Evolutionary conservation across 37 sponge, comb jelly and placozoan genomes (phyloP), one percentile per base, ranked within the genome.

Genomic region (Chondrosia reniformis): DNA sequence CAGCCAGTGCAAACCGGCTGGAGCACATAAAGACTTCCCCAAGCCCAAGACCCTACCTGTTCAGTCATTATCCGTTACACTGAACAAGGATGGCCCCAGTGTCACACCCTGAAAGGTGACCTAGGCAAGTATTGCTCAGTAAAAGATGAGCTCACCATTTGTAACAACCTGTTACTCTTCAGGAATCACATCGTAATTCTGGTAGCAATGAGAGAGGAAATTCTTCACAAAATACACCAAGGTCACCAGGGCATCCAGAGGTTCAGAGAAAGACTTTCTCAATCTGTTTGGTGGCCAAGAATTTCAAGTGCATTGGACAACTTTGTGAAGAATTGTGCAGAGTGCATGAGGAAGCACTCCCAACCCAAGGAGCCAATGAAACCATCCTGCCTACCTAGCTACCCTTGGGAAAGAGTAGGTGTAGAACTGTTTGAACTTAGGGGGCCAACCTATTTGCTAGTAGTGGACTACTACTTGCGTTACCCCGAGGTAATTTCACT

Each of bases 381-480:
- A 7, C 33, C 37, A 33, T 13, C 67, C 38, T 22, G 34, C 33
- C 34, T 66, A 7, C 67, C 67, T 7, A 27, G 2, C 5, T 36
- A 34, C 22, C 67, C 67, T 5, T 66, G 67, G 67, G 37, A 66
- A 7, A 66, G 33, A 7, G 67, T 66, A 22, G 67, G 37, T 33
- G 67, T 36, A 10, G 67, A 66, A 22, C 34, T 66, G 34, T 66
- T 66, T 34, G 67, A 66, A 3, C 7, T 66, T 5, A 22, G 7
- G 21, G 38, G 38, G 2, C 4, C 67, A 21, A 32, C 33, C 4
- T 66, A 66, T 27, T 36, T 66, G 33, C 33, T 66, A 8, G 56
- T 80, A 4, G 76, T 80, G 17, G 80, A 85, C 37, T 85, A 85
- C 34, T 85, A 75, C 44, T 75, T 66, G 2, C 41, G 86, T 45